Base-by-base conservation (phyloP, 2,888 invertebrate genomes). In the Laspeyria flexula region DNA sequence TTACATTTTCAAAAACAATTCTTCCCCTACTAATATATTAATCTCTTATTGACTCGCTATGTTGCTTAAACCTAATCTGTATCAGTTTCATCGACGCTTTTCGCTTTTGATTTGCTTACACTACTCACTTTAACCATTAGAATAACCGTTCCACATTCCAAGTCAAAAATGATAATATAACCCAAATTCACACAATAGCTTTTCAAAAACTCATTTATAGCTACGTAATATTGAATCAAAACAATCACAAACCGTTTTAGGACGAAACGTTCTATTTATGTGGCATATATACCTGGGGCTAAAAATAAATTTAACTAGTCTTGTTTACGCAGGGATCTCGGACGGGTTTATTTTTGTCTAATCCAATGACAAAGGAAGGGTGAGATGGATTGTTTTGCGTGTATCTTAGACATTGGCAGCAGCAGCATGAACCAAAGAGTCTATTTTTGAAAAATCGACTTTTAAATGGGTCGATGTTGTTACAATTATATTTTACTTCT, bases 311-410 rank as follows among this genome's bases (percentile, higher is more conserved):
- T 18, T 13, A 13, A 41, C 23, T 27, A 12, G 41, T 37, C 37
- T 46, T 55, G 54, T 51, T 59, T 51, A 30, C 54, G 21, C 33
- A 43, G 15, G 46, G 52, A 44, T 35, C 46, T 29, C 1, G 15
- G 15, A 38, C 40, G 33, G 43, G 44, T 39, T 59, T 64, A 43
- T 54, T 58, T 55, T 55, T 47, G 45, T 50, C 33, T 52, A 45
- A 51, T 43, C 43, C 48, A 55, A 53, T 45, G 54, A 60, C 55
- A 64, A 57, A 55, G 27, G 30, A 49, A 50, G 23, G 10, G 30
- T 43, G 30, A 11, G 38, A 62, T 47, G 42, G 38, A 48, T 51
- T 21, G 37, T 21, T 49, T 50, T 34, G 52, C 44, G 23, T 50
- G 44, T 47, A 25, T 58, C 33, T 46, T 46, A 23, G 47, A 39